Evolutionary conservation across 2,113 vertebrate species (phyloP).

Genomic region (Larimichthys crocea): DNA sequence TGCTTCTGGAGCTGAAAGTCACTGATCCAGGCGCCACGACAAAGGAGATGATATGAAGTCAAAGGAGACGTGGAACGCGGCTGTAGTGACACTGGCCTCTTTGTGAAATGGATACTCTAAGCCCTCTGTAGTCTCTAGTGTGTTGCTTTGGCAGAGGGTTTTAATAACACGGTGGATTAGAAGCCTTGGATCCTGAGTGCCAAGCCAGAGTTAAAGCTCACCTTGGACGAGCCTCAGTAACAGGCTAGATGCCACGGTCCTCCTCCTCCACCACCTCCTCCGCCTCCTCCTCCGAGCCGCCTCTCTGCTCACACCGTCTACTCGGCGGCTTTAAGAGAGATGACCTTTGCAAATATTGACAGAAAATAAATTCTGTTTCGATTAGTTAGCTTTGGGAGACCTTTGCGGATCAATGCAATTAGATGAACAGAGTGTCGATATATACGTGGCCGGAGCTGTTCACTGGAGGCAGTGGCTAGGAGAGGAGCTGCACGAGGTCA

Average conservation of each 20-base stretch:
- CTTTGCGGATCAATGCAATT: constrained; percentile 82
- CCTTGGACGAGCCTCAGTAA: constrained; percentile 73
- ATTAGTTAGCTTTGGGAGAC: constrained; percentile 85
- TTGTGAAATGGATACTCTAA: constrained; percentile 81
- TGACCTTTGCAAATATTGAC: constrained; percentile 86
- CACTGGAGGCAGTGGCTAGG: constrained; percentile 47
- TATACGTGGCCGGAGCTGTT: constrained; percentile 70
- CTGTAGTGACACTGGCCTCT: constrained; percentile 78
- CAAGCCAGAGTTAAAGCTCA: constrained; percentile 75
- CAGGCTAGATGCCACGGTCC: constrained; percentile 60
- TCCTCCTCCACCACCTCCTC: constrained; percentile 38
- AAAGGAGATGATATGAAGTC: constrained; percentile 81
- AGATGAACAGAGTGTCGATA: constrained; percentile 82
- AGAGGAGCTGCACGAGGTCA: constrained; percentile 65
- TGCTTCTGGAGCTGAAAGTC: constrained; percentile 74
- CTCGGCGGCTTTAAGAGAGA: constrained; percentile 74
- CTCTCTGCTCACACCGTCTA: constrained; percentile 40
- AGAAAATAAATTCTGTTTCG: constrained; percentile 86
- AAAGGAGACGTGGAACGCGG: constrained; percentile 77
- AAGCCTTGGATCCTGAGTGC: constrained; percentile 71
- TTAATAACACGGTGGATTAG: constrained; percentile 82
- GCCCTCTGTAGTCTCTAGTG: constrained; percentile 79
- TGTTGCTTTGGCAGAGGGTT: constrained; percentile 76
- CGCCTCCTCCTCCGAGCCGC: constrained; percentile 28
- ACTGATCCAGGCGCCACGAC: constrained; percentile 79